Percentiles rank a stretch among this genome's conserved stretches.
Conservation (phyloP, 2,797 vertebrate species). For the Sebastes trivittatus region DNA sequence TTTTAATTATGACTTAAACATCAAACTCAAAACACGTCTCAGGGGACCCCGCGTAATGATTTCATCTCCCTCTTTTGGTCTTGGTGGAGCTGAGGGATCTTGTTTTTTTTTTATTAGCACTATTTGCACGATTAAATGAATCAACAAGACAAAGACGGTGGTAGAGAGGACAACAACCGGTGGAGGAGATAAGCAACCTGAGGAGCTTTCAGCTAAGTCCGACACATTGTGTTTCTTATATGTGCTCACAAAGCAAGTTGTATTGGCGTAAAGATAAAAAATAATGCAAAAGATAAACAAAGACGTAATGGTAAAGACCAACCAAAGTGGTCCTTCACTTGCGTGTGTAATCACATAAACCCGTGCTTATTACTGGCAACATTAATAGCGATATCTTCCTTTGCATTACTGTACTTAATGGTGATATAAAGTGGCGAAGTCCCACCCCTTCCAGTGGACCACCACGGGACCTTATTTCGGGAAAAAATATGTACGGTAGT, state of each 20-base stretch:
- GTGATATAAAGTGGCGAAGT: too few relatives aligned
- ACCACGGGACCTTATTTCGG: too few relatives aligned
- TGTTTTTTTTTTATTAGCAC: conserved; percentile 35
- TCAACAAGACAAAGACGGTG: conserved; percentile 21
- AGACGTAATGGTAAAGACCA: not conserved
- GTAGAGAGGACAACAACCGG: not conserved
- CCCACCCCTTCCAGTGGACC: too few relatives aligned
- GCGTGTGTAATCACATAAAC: not conserved
- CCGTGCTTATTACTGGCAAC: not conserved
- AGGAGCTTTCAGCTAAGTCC: not conserved
- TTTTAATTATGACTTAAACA: conserved; percentile 86
- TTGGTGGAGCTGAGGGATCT: conserved; percentile 30
- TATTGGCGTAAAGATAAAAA: not conserved
- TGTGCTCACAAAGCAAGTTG: not conserved
- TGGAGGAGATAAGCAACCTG: not conserved
- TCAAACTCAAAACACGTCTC: conserved; percentile 76
- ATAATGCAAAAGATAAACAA: not conserved
- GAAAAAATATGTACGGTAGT: too few relatives aligned
- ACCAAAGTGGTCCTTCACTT: not conserved
- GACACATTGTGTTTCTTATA: not conserved
- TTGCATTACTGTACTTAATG: too few relatives aligned
- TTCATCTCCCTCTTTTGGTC: conserved; percentile 51
- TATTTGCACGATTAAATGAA: conserved; percentile 40
- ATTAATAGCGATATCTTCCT: too few relatives aligned
- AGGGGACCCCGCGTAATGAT: conserved; percentile 77